These are phyloP conservation scores for Ammospiza nelsoni DNA, from an alignment of 2,113 vertebrate species.

Conservation along the genomic window DNA sequence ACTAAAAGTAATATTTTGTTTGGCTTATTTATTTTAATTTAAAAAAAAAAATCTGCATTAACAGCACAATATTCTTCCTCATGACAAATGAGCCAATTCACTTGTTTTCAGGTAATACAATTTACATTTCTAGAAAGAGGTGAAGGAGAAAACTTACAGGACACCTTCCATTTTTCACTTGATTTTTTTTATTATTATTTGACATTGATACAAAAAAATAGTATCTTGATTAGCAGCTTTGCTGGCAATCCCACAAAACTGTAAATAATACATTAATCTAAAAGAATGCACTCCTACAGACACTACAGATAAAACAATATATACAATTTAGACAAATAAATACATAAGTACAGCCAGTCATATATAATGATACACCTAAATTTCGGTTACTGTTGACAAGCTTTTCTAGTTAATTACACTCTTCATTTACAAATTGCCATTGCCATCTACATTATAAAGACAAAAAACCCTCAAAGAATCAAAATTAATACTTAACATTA, in stretches of 20 bases:
- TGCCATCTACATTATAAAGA: slow-evolving; percentile 46
- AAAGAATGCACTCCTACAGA: slow-evolving; percentile 80
- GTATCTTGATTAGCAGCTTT: slow-evolving; percentile 80
- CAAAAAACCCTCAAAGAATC: slow-evolving; percentile 55
- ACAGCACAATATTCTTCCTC: slow-evolving; percentile 51
- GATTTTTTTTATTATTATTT: slow-evolving; percentile 59
- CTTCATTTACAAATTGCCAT: slow-evolving; percentile 75
- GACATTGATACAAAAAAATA: slow-evolving; percentile 82
- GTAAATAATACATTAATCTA: slow-evolving; percentile 77
- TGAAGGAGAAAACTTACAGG: slow-evolving; percentile 53
- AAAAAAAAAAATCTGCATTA: slow-evolving; percentile 36
- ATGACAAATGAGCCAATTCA: slow-evolving; percentile 45
- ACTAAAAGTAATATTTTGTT: slow-evolving; percentile 22
- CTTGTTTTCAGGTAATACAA: slow-evolving; percentile 48
- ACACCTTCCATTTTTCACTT: slow-evolving; percentile 30
- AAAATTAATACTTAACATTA: slow-evolving; percentile 42
- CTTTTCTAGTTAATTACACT: slow-evolving; percentile 73
- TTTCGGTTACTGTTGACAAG: slow-evolving; percentile 72
- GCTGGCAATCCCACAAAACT: slow-evolving; percentile 78
- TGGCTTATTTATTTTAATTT: slow-evolving; percentile 40
- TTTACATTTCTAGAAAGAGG: slow-evolving; percentile 61
- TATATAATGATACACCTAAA: slow-evolving; percentile 76
- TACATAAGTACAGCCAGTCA: slow-evolving; percentile 82
- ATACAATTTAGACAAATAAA: slow-evolving; percentile 84
- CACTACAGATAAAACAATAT: slow-evolving; percentile 78